Evolutionary conservation across 2,113 vertebrate species (phyloP).

Genomic region (Strix uralensis): DNA sequence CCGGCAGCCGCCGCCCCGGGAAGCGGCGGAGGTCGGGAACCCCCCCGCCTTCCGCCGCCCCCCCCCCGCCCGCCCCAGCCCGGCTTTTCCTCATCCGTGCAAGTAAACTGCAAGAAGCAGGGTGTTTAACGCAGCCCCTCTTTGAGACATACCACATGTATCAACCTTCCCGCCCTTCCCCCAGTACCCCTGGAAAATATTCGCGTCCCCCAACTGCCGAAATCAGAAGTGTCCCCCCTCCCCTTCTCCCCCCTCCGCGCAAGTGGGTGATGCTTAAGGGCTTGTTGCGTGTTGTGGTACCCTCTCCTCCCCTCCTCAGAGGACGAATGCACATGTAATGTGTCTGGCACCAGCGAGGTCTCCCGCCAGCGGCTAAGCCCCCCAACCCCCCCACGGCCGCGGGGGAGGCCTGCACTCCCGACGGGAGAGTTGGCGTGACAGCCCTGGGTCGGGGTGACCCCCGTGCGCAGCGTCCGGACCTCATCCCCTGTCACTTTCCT

Average conservation of each 20-base stretch:
- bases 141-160: neutral
- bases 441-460: no score
- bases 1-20: neutral
- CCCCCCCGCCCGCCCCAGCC: neutral
- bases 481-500: neutral
- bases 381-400: neutral
- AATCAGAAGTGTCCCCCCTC: neutral
- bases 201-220: neutral
- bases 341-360: neutral
- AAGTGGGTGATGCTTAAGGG: neutral
- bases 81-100: neutral
- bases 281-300: neutral
- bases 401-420: neutral
- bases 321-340: no score
- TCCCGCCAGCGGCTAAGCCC: neutral
- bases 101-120: neutral
- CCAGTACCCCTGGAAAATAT: neutral
- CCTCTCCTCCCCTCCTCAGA: neutral
- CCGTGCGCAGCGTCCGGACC: accelerated
- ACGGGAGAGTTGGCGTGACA: neutral
- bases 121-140: neutral
- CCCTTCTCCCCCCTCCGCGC: neutral
- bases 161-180: neutral
- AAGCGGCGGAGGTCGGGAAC: neutral
- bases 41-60: no score